Percentiles rank a stretch among this genome's conserved stretches.
Evolutionary conservation across 2,888 invertebrate species (phyloP).

Genomic region (Mantis religiosa): DNA sequence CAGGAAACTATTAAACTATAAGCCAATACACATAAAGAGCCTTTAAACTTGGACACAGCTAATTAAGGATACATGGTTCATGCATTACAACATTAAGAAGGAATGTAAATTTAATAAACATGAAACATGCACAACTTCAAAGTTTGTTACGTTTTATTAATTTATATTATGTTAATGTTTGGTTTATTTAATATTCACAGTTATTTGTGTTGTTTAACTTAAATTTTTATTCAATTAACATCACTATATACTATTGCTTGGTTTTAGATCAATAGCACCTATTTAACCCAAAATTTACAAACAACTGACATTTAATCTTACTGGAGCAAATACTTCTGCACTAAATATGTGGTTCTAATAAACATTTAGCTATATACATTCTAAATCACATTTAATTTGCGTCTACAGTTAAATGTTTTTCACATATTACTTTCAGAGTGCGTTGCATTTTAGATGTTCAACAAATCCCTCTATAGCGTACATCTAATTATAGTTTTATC

Average conservation of each 20-base stretch:
- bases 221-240: not conserved
- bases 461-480: not conserved
- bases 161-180: not conserved
- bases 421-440: not conserved
- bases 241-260: not conserved
- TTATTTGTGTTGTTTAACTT: not conserved
- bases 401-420: not conserved
- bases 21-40: not conserved
- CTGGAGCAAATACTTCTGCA: not conserved
- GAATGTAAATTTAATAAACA: not conserved
- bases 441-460: not conserved
- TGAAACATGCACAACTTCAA: not conserved
- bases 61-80: not conserved
- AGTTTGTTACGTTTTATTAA: not conserved
- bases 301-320: not conserved
- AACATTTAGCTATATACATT: not conserved
- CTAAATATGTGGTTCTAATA: not conserved
- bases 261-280: not conserved
- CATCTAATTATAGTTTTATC: not conserved
- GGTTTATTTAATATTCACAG: not conserved
- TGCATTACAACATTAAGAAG: not conserved
- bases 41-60: not conserved
- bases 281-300: not conserved
- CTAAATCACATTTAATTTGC: not conserved
- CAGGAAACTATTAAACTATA: not conserved